Percentiles rank a stretch among this genome's conserved stretches.
phyloP scores from a whole-genome alignment of 1,140 invertebrate genomes.

The Aphelenchoides fujianensis region DNA sequence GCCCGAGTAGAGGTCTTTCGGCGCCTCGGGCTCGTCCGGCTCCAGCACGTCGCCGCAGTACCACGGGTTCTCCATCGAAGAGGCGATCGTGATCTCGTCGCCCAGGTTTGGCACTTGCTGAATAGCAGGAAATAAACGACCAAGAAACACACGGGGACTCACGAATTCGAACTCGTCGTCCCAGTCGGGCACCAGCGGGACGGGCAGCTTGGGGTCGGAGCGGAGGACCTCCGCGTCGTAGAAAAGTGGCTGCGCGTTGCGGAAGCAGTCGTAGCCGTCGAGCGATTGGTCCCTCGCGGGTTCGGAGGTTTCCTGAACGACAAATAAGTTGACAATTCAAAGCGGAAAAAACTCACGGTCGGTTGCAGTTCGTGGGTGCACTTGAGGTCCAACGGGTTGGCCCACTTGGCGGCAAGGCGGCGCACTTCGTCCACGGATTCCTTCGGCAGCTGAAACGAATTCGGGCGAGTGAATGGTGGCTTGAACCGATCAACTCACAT shows the following conservation, averaged over 20 bases:
- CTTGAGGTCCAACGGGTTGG: not conserved
- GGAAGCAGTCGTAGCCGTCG: not conserved
- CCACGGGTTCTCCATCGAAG: conserved; percentile 13
- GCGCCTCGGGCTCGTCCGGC: conserved; percentile 8
- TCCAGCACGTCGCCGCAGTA: conserved; percentile 18
- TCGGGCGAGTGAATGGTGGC: too few relatives aligned
- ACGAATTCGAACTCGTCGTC: conserved; percentile 2
- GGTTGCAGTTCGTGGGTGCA: not conserved
- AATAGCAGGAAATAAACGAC: too few relatives aligned
- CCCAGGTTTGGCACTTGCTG: not conserved
- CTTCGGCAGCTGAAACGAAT: not conserved
- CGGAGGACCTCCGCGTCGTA: not conserved
- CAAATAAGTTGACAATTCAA: not conserved
- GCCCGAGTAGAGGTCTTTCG: not conserved
- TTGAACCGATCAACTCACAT: not conserved
- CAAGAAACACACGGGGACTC: not conserved
- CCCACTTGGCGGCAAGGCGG: not conserved
- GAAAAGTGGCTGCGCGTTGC: not conserved
- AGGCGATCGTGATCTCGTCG: not conserved
- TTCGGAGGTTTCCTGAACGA: not conserved
- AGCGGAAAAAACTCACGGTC: too few relatives aligned
- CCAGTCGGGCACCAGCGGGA: not conserved
- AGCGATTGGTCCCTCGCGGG: not conserved
- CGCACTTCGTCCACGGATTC: not conserved
- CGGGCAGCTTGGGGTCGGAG: not conserved